Evolutionary conservation across 2,888 invertebrate genomes (phyloP).

Genomic region (Pyrrhia umbra): DNA sequence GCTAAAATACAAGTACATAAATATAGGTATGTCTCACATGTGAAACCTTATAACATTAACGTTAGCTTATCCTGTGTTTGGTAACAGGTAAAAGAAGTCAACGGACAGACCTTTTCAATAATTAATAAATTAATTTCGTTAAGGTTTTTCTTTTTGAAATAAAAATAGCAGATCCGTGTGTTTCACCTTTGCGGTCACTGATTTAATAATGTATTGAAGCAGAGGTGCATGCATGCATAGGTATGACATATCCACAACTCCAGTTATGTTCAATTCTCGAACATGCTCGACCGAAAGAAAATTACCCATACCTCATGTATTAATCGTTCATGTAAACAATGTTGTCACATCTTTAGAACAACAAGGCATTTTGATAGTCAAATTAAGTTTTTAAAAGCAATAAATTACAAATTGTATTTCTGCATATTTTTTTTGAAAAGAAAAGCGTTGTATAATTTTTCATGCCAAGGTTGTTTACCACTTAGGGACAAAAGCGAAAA

Average conservation of each 20-base stretch:
- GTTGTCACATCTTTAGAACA: no score
- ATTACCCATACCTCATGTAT: neutral
- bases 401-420: neutral
- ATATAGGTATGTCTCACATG: no score
- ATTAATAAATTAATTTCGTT: constrained; percentile 10
- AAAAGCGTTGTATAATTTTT: neutral
- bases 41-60: neutral
- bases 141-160: neutral
- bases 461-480: neutral
- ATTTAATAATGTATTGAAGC: neutral
- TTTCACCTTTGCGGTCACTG: neutral
- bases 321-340: neutral
- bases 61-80: neutral
- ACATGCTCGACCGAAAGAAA: neutral
- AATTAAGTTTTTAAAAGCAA: neutral
- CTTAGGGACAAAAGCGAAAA: neutral
- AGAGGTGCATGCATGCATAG: neutral
- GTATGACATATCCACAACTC: no score
- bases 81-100: constrained; percentile 24
- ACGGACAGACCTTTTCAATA: constrained; percentile 29
- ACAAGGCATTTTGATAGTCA: neutral
- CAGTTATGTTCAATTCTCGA: neutral
- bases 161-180: constrained; percentile 23
- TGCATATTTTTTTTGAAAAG: neutral
- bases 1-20: no score